Base-by-base conservation (phyloP, 1,140 invertebrate genomes). In the Drosophila nebulosa region DNA sequence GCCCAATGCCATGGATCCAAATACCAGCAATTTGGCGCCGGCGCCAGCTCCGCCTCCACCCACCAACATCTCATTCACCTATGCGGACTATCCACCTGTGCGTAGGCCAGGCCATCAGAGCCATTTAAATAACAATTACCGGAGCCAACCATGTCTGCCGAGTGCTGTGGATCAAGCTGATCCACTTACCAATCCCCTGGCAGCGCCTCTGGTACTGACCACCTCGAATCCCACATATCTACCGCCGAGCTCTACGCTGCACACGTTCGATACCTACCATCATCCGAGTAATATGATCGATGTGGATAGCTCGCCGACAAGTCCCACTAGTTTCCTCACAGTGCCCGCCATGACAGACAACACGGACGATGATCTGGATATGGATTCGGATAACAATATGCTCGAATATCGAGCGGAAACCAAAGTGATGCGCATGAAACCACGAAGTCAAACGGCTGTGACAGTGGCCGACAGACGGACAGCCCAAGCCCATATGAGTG, bases 341-440 rank as follows among this genome's bases (percentile, higher is more conserved):
- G 63, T 73, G 51, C 75, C 77, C 5, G 63, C 60, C 5, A 85
- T 69, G 42, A 90, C 88, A 6, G 90, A 91, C 61, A 89, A 88
- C 22, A 90, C 90, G 1, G 90, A 90, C 21, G 90, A 91, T 59
- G 90, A 90, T 59, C 72, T 90, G 22, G 91, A 91, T 6, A 22
- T 88, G 50, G 90, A 91, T 5, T 85, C 81, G 22, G 89, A 90
- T 36, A 76, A 78, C 24, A 92, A 91, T 58, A 67, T 92, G 58
- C 78, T 90, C 26, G 94, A 94, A 79, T 93, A 94, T 76, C 92
- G 92, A 21, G 94, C 94, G 3, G 93, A 94, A 63, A 93, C 93
- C 60, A 93, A 93, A 69, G 94, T 95, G 4, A 95, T 95, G 94
- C 92, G 92, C 12, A n/a, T n/a, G n/a, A 94, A 93, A 2, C 94